Base-by-base conservation (phyloP, 2,888 invertebrate species). In the Nephrocerus scutellatus region DNA sequence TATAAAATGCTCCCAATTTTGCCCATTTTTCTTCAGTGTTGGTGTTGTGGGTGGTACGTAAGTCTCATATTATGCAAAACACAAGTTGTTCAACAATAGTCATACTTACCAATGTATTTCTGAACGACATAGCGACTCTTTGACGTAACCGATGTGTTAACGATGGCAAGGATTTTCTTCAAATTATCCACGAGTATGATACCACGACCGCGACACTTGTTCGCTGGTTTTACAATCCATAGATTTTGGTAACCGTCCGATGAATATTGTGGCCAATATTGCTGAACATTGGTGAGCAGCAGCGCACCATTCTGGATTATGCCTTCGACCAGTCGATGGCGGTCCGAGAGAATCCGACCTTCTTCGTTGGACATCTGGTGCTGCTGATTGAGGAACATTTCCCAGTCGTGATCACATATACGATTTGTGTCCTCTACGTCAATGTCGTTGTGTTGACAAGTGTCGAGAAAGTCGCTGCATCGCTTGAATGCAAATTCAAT, bases 201-300 rank as follows among this genome's bases (percentile, higher is more conserved):
- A 33, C 93, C 93, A 56, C 87, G 75, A 0, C 95, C 93, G 8
- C 93, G 76, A 51, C 92, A 92, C 62, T 89, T 88, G 54, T 90
- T 91, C 1, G 92, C 92, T 0, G 93, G 93, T 63, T 95, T 95
- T 42, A 93, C 78, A 47, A 95, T 93, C 93, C 95, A 95, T 50
- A 92, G 80, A 66, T 93, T 93, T 41, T 79, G 74, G 43, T 79
- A 75, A 1, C 93, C 95, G 62, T 95, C 93, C 49, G 86, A 42
- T 22, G 82, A 78, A 50, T 84, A 76, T 61, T 89, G 89, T 0
- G 89, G 87, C 84, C 87, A 88, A 58, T 75, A 79, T 40, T 75
- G 76, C 12, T 73, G 70, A 53, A 91, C 73, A 29, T 79, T 75
- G 13, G 77, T 75, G 38, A 90, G 63, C 24, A 83, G 66, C 43